Evolutionary conservation across 2,797 vertebrate genomes (phyloP).

Genomic region (Micromesistius poutassou): DNA sequence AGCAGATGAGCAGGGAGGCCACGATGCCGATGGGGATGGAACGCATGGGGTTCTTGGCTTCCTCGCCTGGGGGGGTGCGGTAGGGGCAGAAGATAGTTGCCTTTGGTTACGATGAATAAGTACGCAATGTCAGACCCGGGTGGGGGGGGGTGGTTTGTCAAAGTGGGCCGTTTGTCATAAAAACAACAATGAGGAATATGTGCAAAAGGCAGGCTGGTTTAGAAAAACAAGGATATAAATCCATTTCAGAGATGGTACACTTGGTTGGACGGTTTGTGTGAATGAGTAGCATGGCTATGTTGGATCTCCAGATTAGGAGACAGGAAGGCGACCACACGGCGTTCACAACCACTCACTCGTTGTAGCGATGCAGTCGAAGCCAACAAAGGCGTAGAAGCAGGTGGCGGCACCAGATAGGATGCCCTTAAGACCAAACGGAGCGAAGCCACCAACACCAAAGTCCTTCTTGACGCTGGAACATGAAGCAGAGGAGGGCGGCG

Average conservation of each 20-base stretch:
- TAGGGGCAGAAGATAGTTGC: background rate
- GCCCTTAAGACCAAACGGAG: constrained; percentile 86
- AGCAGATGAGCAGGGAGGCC: constrained; percentile 89
- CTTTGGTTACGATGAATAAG: background rate
- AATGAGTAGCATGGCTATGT: background rate
- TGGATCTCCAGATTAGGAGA: background rate
- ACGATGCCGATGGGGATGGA: constrained; percentile 93
- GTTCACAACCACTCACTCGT: constrained; percentile 77
- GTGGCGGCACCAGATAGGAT: constrained; percentile 88
- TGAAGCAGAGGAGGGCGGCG: constrained; percentile 9
- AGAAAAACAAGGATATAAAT: background rate
- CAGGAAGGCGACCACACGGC: background rate
- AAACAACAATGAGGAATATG: background rate
- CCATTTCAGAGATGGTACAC: background rate
- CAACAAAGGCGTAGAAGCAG: constrained; percentile 97
- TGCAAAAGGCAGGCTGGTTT: background rate
- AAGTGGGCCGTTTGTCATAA: no score
- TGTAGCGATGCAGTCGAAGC: constrained; percentile 97
- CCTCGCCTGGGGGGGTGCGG: constrained; percentile 78
- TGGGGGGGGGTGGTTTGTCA: no score
- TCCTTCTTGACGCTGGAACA: constrained; percentile 34
- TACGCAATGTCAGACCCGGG: background rate
- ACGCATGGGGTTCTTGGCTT: constrained; percentile 91
- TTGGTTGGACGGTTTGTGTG: background rate
- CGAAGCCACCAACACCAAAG: constrained; percentile 84